A percentile compares a stretch with the other conserved stretches of the same genome.
Conservation (phyloP, 2,797 vertebrate genomes). For the Choloepus didactylus region DNA sequence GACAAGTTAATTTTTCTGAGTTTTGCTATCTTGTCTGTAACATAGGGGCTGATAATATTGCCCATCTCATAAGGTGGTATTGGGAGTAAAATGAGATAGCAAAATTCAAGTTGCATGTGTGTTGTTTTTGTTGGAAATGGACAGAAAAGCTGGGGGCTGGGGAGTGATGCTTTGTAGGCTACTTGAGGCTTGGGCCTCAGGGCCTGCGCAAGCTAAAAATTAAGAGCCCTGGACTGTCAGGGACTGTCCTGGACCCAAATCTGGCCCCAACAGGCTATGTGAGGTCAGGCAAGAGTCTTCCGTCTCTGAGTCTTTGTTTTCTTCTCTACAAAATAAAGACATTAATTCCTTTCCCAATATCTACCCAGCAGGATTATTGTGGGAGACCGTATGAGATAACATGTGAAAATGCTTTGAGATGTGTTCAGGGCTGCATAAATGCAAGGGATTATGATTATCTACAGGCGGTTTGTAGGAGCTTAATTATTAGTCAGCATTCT, state of each 20-base stretch:
- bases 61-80: background rate
- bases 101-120: background rate
- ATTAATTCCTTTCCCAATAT: slow-evolving; percentile 68
- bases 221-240: background rate
- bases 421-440: slow-evolving; percentile 77
- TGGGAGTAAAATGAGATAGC: background rate
- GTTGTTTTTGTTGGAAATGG: background rate
- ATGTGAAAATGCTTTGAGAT: slow-evolving; percentile 77
- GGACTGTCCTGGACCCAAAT: background rate
- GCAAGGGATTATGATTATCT: slow-evolving; percentile 80
- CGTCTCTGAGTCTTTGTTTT: slow-evolving; percentile 70
- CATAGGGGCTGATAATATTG: background rate
- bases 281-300: slow-evolving; percentile 56
- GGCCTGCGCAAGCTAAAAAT: background rate
- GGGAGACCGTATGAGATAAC: slow-evolving; percentile 76
- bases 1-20: slow-evolving; percentile 36
- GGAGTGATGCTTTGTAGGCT: background rate
- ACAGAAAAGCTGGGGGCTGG: background rate
- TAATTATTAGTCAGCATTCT: slow-evolving; percentile 78
- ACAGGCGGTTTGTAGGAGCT: slow-evolving; percentile 73
- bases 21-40: background rate
- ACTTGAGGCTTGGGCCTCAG: background rate
- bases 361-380: slow-evolving; percentile 77
- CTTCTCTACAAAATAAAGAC: slow-evolving; percentile 68
- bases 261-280: background rate